Evolutionary conservation across 2,797 vertebrate genomes (phyloP), one percentile per base, ranked within the genome.

Genomic region (Microctenopoma steveboyesi): DNA sequence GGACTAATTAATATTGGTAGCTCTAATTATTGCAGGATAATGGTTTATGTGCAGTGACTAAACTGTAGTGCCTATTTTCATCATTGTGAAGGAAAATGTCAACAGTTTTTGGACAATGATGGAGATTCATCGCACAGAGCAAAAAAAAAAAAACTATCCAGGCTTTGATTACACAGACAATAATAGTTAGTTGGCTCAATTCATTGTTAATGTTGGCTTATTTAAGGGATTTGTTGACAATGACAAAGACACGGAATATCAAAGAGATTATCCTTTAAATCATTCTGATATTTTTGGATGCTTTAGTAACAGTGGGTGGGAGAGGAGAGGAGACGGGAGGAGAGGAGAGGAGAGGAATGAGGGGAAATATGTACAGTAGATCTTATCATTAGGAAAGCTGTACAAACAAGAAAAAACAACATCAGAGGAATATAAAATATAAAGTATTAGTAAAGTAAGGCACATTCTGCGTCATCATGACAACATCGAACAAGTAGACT

Each of bases 291-390:
- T 22, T 67, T 37, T 67, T 22, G 61, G 15, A 53, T 0, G 7
- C 49, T 60, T 69, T 64, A 60, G 61, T 5, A 46, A 67, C 39
- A 42, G 11, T n/a, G 13, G n/a, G 54, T 59, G 53, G 67, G 57
- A 70, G 22, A 22, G 22, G 22, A 22, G 22, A 22, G 22, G 22
- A 22, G 22, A 22, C 22, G 22, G 22, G 22, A 22, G 22, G 22
- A 22, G 22, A 22, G 22, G 18, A 50, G 57, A 33, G 57, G n/a
- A 37, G 42, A 11, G 12, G 25, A 22, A 51, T 33, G 14, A 7
- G 43, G 35, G 37, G 14, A 22, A 49, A 43, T 37, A 46, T 28
- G 50, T 11, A 56, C 47, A 64, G 13, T 46, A 33, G 4, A 25
- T 30, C 4, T 30, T 30, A 18, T 9, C 53, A 53, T 49, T 52